These are phyloP conservation scores for Dendronephthya gigantea DNA, from an alignment of 64 coral and sea anemone genomes.

Conservation along the genomic window DNA sequence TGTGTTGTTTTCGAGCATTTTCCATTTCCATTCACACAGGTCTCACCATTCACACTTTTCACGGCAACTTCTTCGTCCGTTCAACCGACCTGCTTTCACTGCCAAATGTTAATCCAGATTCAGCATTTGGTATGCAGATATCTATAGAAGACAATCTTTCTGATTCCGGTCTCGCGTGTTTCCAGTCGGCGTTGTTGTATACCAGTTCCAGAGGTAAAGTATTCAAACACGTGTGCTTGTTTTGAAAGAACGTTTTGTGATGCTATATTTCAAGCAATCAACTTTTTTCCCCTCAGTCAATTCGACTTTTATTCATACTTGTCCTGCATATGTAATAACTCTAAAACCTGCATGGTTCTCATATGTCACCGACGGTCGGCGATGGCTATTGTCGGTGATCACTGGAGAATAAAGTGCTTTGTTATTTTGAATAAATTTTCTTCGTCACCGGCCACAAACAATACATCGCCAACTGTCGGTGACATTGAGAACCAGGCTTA, in stretches of 20 bases:
- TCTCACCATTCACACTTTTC: slow-evolving; percentile 88
- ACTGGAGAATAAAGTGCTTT: too few species aligned
- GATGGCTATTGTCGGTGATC: too few species aligned
- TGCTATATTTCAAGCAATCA: neutral
- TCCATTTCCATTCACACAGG: slow-evolving; percentile 34
- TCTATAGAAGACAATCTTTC: slow-evolving; percentile 79
- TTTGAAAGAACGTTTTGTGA: neutral
- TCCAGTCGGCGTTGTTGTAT: slow-evolving; percentile 92
- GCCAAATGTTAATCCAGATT: slow-evolving; percentile 90
- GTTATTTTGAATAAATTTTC: too few species aligned
- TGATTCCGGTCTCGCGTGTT: slow-evolving; percentile 64
- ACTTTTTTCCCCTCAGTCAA: too few species aligned
- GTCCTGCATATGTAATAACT: too few species aligned
- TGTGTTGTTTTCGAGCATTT: too few species aligned
- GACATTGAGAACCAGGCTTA: too few species aligned
- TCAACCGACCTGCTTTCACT: slow-evolving; percentile 93
- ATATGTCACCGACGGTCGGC: too few species aligned
- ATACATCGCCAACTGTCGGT: too few species aligned
- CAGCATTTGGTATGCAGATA: slow-evolving; percentile 88
- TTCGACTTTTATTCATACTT: too few species aligned
- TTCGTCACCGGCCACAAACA: too few species aligned
- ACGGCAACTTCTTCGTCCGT: slow-evolving; percentile 98
- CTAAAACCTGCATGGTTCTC: too few species aligned
- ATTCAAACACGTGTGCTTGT: neutral
- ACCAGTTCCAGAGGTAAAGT: slow-evolving; percentile 86